A percentile compares a stretch with the other conserved stretches of the same genome.
These are phyloP conservation scores for Phymatocera aterrima DNA, from an alignment of 2,888 invertebrate species.

Conservation along the genomic window DNA sequence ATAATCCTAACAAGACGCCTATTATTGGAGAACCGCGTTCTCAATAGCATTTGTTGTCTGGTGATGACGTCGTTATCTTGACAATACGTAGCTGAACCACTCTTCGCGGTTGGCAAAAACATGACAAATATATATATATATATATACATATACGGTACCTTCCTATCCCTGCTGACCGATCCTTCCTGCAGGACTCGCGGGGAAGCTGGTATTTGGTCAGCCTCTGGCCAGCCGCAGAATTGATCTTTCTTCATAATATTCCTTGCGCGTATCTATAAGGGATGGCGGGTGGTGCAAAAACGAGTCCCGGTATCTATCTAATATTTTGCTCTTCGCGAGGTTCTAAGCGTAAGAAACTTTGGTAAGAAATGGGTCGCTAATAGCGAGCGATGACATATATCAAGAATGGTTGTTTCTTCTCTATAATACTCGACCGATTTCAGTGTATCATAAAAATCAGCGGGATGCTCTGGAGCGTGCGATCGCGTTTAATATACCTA, in stretches of 20 bases:
- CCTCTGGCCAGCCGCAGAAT: conserved; percentile 11
- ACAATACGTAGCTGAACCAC: conserved; percentile 54
- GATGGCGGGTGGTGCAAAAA: conserved; percentile 28
- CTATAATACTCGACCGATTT: background rate
- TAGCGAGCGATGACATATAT: conserved; percentile 8
- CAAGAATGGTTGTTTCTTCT: background rate
- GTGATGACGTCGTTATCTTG: conserved; percentile 57
- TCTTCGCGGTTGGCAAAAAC: conserved; percentile 35
- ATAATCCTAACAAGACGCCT: conserved; percentile 34
- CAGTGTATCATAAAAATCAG: background rate
- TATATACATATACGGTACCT: background rate
- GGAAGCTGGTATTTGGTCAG: conserved; percentile 5
- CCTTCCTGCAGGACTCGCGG: background rate
- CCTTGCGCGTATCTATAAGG: conserved; percentile 29
- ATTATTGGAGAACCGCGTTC: conserved; percentile 54
- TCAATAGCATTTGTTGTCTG: conserved; percentile 58
- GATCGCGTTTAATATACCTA: too few relatives aligned
- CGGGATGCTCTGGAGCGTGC: background rate
- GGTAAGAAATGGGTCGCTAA: conserved; percentile 34
- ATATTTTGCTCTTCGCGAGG: conserved; percentile 26
- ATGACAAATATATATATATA: conserved; percentile 25
- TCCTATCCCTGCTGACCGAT: conserved; percentile 29
- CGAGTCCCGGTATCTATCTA: conserved; percentile 30
- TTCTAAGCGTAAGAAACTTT: background rate
- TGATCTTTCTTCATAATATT: conserved; percentile 24